Evolutionary conservation across 2,888 invertebrate genomes (phyloP).

Genomic region (Micoletzkya japonica): DNA sequence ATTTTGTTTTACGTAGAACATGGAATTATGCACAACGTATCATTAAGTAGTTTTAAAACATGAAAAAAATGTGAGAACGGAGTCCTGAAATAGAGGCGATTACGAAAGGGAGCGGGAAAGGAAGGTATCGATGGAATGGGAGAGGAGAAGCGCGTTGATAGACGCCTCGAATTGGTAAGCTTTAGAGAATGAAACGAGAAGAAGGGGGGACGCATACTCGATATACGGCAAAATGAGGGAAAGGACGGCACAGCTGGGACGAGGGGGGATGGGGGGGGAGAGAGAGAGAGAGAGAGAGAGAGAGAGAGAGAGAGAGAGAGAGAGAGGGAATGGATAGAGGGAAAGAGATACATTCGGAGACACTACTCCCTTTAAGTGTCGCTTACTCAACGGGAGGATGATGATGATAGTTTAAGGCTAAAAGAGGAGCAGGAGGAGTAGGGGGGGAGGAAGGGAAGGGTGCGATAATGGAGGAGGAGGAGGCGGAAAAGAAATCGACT

Average conservation of each 20-base stretch:
- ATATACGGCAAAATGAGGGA: neutral
- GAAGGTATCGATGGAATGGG: no score
- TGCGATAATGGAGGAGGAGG: neutral
- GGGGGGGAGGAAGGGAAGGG: neutral
- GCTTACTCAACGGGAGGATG: neutral
- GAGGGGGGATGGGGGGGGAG: neutral
- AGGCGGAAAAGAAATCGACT: neutral
- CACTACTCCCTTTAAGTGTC: neutral
- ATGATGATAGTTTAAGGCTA: neutral
- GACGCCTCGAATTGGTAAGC: no score
- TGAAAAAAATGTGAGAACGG: no score
- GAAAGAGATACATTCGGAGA: neutral
- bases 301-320: neutral
- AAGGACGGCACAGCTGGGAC: neutral
- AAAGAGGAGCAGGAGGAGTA: neutral
- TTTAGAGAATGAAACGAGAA: no score
- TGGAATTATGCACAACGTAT: no score
- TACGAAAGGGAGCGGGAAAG: no score
- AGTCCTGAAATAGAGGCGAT: no score
- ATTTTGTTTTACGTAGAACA: no score
- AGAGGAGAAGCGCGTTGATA: no score
- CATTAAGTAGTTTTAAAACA: no score
- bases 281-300: slow-evolving; percentile 9
- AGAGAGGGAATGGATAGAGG: neutral
- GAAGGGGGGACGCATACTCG: neutral